A percentile compares a stretch with the other conserved stretches of the same genome.
Evolutionary conservation across 2,113 vertebrate species (phyloP).

Genomic region (Laticauda laticaudata): DNA sequence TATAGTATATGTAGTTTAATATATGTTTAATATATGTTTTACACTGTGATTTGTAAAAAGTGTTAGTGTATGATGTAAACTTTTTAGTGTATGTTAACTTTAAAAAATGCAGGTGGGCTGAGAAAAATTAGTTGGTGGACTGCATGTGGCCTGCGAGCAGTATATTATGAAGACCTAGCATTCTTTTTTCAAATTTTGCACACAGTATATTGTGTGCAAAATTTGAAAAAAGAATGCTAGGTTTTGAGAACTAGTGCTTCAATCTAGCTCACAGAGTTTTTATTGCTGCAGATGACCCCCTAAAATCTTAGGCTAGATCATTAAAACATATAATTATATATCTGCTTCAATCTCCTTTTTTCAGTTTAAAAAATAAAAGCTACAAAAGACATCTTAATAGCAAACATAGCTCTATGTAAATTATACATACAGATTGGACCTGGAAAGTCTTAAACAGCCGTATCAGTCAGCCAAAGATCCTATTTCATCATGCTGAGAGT

Average conservation of each 20-base stretch:
- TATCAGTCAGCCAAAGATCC: neutral
- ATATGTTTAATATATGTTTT: neutral
- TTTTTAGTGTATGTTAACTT: neutral
- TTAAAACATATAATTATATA: neutral
- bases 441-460: neutral
- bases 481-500: neutral
- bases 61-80: neutral
- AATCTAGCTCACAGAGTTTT: neutral
- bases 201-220: neutral
- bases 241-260: neutral
- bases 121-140: neutral
- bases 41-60: neutral
- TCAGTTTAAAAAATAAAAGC: neutral
- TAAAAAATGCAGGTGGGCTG: neutral
- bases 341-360: neutral
- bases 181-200: neutral
- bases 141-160: neutral
- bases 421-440: neutral
- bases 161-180: neutral
- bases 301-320: neutral
- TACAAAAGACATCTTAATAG: neutral
- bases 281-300: neutral
- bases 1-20: no score
- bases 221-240: no score
- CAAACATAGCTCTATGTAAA: neutral